A percentile compares a stretch with the other conserved stretches of the same genome.
Conservation (phyloP, 2,888 invertebrate species). For the Syrphus vitripennis region DNA sequence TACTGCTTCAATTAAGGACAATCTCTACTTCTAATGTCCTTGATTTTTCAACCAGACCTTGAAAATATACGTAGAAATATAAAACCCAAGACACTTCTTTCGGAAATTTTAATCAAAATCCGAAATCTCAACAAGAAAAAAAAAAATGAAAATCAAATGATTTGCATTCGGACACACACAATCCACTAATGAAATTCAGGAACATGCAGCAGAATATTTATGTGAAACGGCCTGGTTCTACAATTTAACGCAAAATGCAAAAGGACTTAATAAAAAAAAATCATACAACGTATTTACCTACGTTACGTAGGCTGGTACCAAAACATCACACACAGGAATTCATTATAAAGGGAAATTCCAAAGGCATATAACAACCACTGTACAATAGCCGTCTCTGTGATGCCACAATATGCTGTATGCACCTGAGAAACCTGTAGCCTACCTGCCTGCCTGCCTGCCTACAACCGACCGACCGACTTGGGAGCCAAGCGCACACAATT, state of each 20-base stretch:
- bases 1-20: too few relatives aligned
- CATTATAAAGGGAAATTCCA: conserved; percentile 13
- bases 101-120: neutral
- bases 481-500: conserved; percentile 12
- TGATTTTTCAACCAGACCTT: neutral
- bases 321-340: neutral
- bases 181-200: neutral
- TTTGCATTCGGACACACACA: conserved; percentile 8
- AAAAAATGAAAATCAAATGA: neutral
- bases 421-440: conserved; percentile 35
- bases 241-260: neutral
- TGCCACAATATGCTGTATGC: too few relatives aligned
- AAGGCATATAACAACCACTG: conserved; percentile 21
- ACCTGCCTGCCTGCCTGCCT: neutral
- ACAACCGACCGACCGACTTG: neutral
- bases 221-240: neutral
- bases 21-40: neutral
- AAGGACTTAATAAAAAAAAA: neutral
- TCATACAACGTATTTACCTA: neutral
- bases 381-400: conserved; percentile 32
- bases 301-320: neutral
- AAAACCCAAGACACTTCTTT: neutral
- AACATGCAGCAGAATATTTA: neutral
- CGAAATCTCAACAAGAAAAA: neutral
- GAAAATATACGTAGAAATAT: neutral